A percentile compares a stretch with the other conserved stretches of the same genome.
Conservation (phyloP, 2,113 vertebrate species). For the Elanoides forficatus region DNA sequence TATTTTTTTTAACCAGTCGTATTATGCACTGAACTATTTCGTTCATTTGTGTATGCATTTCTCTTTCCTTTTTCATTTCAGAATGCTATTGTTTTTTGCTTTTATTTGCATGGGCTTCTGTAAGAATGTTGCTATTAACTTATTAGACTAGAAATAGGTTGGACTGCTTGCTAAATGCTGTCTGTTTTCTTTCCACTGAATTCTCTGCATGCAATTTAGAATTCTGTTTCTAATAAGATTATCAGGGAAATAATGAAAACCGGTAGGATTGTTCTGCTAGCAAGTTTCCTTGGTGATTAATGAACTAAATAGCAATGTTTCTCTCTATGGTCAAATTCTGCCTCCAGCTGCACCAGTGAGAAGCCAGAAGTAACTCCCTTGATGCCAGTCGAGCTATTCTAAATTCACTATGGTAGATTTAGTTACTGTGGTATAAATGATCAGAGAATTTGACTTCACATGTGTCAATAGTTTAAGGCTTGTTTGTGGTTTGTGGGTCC, state of each 20-base stretch:
- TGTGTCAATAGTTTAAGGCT: constrained; percentile 25
- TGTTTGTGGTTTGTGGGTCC: constrained; percentile 3
- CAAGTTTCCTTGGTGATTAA: constrained; percentile 32
- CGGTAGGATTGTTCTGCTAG: background rate
- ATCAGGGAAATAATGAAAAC: constrained; percentile 45
- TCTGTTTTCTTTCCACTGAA: background rate
- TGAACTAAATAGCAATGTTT: constrained; percentile 40
- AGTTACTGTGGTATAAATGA: background rate
- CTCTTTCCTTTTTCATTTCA: constrained; percentile 43
- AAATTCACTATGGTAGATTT: background rate
- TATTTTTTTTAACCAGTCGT: background rate
- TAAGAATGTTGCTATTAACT: constrained; percentile 33
- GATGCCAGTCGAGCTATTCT: background rate
- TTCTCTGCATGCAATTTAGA: background rate
- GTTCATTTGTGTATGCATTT: background rate
- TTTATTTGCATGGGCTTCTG: constrained; percentile 10
- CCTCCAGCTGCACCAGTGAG: background rate
- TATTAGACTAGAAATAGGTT: background rate
- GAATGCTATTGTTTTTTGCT: constrained; percentile 35
- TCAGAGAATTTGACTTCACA: constrained; percentile 15
- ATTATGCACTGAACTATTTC: constrained; percentile 9
- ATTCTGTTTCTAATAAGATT: constrained; percentile 47
- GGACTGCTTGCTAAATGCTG: constrained; percentile 2
- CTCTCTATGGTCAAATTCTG: background rate
- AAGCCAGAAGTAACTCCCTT: background rate